Conservation (phyloP, 2,888 invertebrate genomes). For the Amphipyra tragopoginis region DNA sequence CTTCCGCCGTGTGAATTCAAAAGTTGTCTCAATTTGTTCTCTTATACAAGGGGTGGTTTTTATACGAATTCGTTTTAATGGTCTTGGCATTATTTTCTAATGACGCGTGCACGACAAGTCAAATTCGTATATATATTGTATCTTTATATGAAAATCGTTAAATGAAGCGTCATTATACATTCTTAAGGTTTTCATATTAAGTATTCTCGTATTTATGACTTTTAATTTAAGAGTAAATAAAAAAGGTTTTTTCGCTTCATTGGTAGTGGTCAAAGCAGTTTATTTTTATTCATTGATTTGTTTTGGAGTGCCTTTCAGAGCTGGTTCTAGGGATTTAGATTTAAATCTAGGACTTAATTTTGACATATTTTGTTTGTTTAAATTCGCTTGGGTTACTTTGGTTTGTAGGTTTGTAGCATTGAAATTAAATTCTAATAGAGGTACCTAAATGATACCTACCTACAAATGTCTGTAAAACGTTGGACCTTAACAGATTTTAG, state of each 20-base stretch:
- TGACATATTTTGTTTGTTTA: not conserved
- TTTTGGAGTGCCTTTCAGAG: not conserved
- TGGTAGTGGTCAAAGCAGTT: slow-evolving; percentile 7
- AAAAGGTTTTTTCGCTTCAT: slow-evolving; percentile 7
- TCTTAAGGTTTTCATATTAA: slow-evolving; percentile 14
- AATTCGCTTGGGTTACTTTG: no score
- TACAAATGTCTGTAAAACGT: no score
- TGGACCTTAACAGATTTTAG: not conserved
- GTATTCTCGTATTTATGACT: slow-evolving; percentile 15
- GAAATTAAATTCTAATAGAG: no score
- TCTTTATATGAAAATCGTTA: slow-evolving; percentile 19
- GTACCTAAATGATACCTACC: no score
- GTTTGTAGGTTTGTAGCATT: no score
- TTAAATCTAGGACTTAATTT: not conserved
- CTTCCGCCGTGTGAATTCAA: slow-evolving; percentile 86
- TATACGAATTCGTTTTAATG: slow-evolving; percentile 66
- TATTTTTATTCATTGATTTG: no score
- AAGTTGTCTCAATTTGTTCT: slow-evolving; percentile 88
- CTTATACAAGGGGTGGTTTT: slow-evolving; percentile 72
- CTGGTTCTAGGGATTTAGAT: not conserved
- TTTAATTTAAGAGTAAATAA: slow-evolving; percentile 12
- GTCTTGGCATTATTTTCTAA: slow-evolving; percentile 72
- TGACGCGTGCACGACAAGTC: slow-evolving; percentile 69
- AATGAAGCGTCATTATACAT: slow-evolving; percentile 16
- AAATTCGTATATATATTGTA: slow-evolving; percentile 43